Base-by-base conservation (phyloP, 2,888 invertebrate genomes). In the Cerastoderma edule region DNA sequence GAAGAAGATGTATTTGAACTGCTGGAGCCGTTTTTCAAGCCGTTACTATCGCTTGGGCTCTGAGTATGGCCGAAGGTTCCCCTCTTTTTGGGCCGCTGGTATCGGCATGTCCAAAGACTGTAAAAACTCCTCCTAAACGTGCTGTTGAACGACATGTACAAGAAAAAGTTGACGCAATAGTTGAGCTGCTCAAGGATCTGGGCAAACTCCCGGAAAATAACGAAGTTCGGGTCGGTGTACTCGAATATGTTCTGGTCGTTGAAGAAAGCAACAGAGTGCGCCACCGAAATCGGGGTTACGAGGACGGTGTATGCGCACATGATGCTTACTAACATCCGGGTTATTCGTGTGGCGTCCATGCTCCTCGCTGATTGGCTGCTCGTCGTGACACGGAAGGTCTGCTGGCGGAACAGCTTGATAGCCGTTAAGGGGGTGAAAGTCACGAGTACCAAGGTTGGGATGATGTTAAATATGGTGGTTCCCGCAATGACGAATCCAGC, bases 81-180 rank as follows among this genome's bases (percentile, higher is more conserved):
- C n/a, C n/a, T n/a, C n/a, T n/a, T n/a, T n/a, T n/a, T n/a, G n/a
- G n/a, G n/a, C n/a, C n/a, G n/a, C n/a, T n/a, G n/a, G n/a, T n/a
- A n/a, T n/a, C n/a, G n/a, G n/a, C n/a, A n/a, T n/a, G n/a, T n/a
- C n/a, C n/a, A n/a, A n/a, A 76, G 5, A 0, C n/a, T 24, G 50
- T 10, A 68, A 19, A 72, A 56, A 0, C 67, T 35, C 24, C 44
- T 39, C 19, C 84, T 69, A 56, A 84, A 87, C 6, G 77, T 65
- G 16, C 44, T 48, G 33, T 84, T 83, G 39, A 72, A 80, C 2
- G 76, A 56, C 0, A 85, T 72, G 46, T 88, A 88, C n/a, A 87
- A 71, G 39, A 87, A 83, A 72, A 88, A 88, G 71, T 88, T 88
- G 56, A 86, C 81, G 35, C 85, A 82, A 56, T 87, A 87, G 39